A percentile compares a stretch with the other conserved stretches of the same genome.
Evolutionary conservation across 2,113 vertebrate species (phyloP).

Genomic region (mouse (Mus musculus)): DNA sequence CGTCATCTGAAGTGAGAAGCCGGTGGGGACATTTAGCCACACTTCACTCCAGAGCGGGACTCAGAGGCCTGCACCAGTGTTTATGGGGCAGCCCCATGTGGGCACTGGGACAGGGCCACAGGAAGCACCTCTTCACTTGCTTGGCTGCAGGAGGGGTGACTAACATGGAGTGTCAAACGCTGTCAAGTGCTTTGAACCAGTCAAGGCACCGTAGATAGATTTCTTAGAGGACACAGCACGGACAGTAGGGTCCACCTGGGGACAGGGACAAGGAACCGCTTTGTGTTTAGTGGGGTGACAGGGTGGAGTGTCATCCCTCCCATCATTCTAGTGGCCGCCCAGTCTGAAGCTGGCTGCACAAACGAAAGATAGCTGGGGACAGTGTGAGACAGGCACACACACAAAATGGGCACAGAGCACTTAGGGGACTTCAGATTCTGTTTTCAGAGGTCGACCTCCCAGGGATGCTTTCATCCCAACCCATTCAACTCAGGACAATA

Average conservation of each 20-base stretch:
- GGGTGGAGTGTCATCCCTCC: neutral
- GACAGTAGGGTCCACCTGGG: neutral
- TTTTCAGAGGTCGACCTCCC: constrained; percentile 14
- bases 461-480: constrained; percentile 62
- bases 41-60: neutral
- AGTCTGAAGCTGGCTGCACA: fast-evolving
- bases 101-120: neutral
- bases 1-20: constrained; percentile 29
- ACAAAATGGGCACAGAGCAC: neutral
- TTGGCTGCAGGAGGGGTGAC: neutral
- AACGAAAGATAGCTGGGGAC: neutral
- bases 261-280: neutral
- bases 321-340: neutral
- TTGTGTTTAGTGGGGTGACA: neutral
- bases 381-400: neutral
- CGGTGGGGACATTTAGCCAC: neutral
- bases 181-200: neutral
- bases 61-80: neutral
- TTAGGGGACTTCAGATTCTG: neutral
- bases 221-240: neutral
- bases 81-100: neutral
- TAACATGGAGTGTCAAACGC: neutral
- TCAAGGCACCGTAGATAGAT: neutral
- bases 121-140: neutral
- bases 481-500: constrained; percentile 46